These are phyloP conservation scores for Dorcus hopei DNA, from an alignment of 2,888 invertebrate genomes.

Conservation along the genomic window DNA sequence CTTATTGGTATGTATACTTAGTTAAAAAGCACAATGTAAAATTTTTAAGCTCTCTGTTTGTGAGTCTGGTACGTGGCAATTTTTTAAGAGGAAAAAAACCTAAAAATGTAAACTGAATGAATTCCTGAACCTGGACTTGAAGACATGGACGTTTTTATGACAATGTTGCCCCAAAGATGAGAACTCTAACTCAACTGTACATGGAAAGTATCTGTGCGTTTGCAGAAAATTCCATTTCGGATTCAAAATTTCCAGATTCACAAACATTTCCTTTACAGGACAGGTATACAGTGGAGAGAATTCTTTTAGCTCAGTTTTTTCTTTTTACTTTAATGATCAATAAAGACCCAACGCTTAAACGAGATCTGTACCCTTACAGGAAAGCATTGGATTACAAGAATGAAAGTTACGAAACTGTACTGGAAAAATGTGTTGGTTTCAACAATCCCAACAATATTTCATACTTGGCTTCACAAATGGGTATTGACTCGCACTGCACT, in stretches of 20 bases:
- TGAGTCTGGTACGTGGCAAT: conserved; percentile 24
- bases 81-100: background rate
- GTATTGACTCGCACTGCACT: conserved; percentile 68
- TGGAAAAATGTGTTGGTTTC: conserved; percentile 81
- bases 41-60: conserved; percentile 25
- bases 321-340: conserved; percentile 11
- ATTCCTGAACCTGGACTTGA: too few relatives aligned
- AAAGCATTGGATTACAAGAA: conserved; percentile 77
- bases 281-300: conserved; percentile 12
- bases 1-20: conserved; percentile 30
- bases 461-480: conserved; percentile 73
- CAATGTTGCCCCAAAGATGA: too few relatives aligned
- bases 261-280: conserved; percentile 25
- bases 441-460: conserved; percentile 87
- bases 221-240: background rate
- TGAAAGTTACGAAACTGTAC: conserved; percentile 74
- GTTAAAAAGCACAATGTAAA: conserved; percentile 24
- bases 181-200: too few relatives aligned
- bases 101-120: too few relatives aligned
- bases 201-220: too few relatives aligned
- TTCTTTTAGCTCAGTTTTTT: conserved; percentile 5
- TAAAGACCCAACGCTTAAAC: background rate
- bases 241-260: conserved; percentile 22
- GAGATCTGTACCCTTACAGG: conserved; percentile 50
- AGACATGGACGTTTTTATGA: too few relatives aligned